Percentiles rank a stretch among this genome's conserved stretches.
These are phyloP conservation scores for Galbula dea DNA, from an alignment of 2,113 vertebrate species.

Conservation along the genomic window DNA sequence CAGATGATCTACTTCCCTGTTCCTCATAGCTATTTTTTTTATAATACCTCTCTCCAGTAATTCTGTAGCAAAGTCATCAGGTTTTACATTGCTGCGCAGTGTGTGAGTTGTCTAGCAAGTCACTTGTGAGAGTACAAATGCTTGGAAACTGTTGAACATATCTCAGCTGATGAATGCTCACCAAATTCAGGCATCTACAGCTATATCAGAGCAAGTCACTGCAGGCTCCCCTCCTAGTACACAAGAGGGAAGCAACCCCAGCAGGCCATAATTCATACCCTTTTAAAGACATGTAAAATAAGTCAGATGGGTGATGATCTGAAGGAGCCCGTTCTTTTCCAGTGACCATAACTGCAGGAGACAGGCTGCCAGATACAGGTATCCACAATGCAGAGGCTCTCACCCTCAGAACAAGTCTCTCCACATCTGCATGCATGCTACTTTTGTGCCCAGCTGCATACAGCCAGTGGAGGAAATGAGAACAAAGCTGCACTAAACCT, in stretches of 20 bases:
- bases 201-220: neutral
- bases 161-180: neutral
- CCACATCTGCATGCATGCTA: fast-evolving
- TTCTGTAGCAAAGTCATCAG: neutral
- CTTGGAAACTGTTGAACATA: neutral
- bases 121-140: neutral
- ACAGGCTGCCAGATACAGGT: neutral
- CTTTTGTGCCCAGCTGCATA: neutral
- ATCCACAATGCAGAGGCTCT: neutral
- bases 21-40: neutral
- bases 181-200: neutral
- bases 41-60: neutral
- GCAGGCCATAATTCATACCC: neutral
- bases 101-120: neutral
- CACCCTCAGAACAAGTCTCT: neutral
- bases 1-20: neutral
- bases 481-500: neutral
- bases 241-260: fast-evolving
- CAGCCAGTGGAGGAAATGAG: neutral
- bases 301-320: neutral
- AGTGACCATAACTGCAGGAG: neutral
- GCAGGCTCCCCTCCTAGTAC: neutral
- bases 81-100: neutral
- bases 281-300: neutral
- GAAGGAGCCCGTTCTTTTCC: neutral